Conservation (phyloP, 2,888 invertebrate genomes). For the Agrochola circellaris region DNA sequence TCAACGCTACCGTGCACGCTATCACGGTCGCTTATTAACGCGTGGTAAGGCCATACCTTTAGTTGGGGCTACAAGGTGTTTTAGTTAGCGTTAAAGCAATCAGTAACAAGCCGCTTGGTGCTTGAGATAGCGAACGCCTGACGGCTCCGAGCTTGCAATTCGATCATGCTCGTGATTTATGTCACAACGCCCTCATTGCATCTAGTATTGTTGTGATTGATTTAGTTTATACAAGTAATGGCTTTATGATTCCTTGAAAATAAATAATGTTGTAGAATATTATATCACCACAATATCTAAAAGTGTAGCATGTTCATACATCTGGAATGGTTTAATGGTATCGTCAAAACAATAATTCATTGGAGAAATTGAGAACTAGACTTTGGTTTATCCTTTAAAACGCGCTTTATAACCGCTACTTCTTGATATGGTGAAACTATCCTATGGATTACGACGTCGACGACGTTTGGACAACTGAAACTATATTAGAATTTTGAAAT, state of each 20-base stretch:
- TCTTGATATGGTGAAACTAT: background rate
- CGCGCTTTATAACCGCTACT: background rate
- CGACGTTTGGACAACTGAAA: background rate
- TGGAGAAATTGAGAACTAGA: background rate
- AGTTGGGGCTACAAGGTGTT: background rate
- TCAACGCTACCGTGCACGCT: too few relatives aligned
- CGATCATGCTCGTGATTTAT: background rate
- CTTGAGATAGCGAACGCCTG: background rate
- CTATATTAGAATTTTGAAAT: background rate
- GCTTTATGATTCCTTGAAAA: background rate
- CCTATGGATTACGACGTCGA: background rate
- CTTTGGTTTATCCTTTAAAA: background rate
- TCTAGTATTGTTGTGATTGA: background rate
- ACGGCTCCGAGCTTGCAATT: background rate
- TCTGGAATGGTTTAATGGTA: background rate
- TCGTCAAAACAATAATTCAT: background rate
- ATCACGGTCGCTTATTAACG: too few relatives aligned
- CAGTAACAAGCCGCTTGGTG: background rate
- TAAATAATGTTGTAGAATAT: background rate
- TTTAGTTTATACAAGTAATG: background rate
- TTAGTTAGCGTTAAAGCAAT: background rate
- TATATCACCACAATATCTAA: background rate
- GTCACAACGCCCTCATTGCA: background rate
- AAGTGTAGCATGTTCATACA: background rate
- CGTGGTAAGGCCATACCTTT: too few relatives aligned